These are phyloP conservation scores for Homarus americanus DNA, from an alignment of 1,140 invertebrate genomes.

Conservation along the genomic window DNA sequence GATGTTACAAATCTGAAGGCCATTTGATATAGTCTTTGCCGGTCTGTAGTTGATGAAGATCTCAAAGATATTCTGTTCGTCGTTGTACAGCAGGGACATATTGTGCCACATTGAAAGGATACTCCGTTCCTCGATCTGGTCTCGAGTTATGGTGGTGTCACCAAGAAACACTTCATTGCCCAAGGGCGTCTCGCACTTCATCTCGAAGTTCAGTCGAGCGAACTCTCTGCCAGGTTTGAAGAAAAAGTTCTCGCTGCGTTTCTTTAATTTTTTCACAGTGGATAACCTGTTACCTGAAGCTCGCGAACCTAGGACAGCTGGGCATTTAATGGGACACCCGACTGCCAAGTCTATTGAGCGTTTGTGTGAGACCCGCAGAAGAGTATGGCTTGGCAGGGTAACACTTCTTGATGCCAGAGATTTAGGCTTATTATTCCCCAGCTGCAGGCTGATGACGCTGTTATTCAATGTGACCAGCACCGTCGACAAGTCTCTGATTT, in stretches of 20 bases:
- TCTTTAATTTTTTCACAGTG: neutral
- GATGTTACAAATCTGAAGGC: neutral
- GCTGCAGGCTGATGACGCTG: neutral
- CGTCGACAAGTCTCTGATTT: neutral
- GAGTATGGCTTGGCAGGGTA: neutral
- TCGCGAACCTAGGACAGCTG: neutral
- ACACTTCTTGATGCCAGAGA: neutral
- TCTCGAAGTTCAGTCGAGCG: conserved; percentile 17
- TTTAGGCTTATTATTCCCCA: neutral
- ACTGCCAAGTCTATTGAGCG: neutral
- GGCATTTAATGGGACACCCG: conserved; percentile 30
- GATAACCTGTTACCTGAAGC: neutral
- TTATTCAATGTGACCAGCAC: neutral
- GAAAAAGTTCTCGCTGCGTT: conserved; percentile 8
- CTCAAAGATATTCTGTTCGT: neutral
- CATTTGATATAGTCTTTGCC: neutral
- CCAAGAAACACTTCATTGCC: neutral
- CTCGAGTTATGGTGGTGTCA: neutral
- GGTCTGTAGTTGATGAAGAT: conserved; percentile 10
- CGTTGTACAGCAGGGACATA: neutral
- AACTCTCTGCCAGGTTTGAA: conserved; percentile 27
- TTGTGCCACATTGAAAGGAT: conserved; percentile 14
- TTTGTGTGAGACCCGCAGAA: neutral
- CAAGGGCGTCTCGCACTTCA: neutral
- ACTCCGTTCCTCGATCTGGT: neutral